Evolutionary conservation across 2,888 invertebrate genomes (phyloP), one percentile per base, ranked within the genome.

Genomic region (Volucella zonaria): DNA sequence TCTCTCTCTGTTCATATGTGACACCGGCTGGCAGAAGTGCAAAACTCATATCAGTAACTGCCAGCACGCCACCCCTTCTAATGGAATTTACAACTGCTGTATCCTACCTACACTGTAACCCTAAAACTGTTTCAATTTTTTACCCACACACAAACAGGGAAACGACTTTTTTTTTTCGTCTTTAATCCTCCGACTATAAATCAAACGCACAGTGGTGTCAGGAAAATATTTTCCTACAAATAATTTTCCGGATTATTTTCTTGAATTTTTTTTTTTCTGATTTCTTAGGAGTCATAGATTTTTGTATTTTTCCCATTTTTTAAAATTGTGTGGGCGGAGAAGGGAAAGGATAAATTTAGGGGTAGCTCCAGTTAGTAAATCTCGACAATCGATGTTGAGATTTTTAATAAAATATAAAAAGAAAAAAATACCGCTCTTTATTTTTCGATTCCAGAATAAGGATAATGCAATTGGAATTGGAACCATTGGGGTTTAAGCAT

Each of bases 181-280:
- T 73, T 78, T 68, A 78, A 82, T 82, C 68, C 47, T 58, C 45
- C 58, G 58, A 58, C 68, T 43, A 83, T 83, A 83, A 83, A 83
- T 83, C 80, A 83, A 83, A 75, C 64, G 74, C 79, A 83, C 68
- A 74, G 79, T 82, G 43, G 74, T 79, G 82, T 83, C 82, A 79
- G 67, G 49, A 83, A 83, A 78, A 83, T 79, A 75, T 68, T 82
- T 74, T 82, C 67, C 52, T 67, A 12, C 45, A 49, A 78, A 49
- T 82, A 71, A 82, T 73, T 42, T 62, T 82, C 15, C 14, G 38
- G 71, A 77, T 61, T 67, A 82, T 77, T 82, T 82, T 23, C 2
- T 23, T 23, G 1, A 23, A 2, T 23, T 1, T 2, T 56, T 78
- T 56, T 56, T 66, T 11, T 14, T 59, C 15, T 31, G 31, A 6